phyloP scores from a whole-genome alignment of 64 coral and sea anemone genomes.

The Actinia tenebrosa region DNA sequence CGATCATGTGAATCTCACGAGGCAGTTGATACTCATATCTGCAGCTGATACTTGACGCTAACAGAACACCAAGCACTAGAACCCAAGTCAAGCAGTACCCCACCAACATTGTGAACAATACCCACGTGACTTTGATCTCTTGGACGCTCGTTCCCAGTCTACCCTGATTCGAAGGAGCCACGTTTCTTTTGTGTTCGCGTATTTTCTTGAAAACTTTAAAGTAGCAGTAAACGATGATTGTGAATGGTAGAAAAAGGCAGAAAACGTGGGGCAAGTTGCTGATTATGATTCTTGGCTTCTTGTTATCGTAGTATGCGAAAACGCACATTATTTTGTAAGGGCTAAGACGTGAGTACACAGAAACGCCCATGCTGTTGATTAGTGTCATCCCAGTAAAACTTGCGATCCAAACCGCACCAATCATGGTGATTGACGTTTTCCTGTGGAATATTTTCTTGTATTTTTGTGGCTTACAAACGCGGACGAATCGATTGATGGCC shows the following conservation, averaged over 20 bases:
- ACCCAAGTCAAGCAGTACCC: constrained; percentile 12
- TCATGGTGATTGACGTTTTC: not conserved
- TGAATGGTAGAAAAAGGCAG: not conserved
- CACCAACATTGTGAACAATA: not conserved
- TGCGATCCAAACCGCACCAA: not conserved
- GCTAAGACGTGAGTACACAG: not conserved
- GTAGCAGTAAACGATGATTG: not conserved
- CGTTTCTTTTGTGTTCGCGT: not conserved
- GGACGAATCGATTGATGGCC: not conserved
- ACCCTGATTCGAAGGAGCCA: not conserved
- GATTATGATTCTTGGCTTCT: not conserved
- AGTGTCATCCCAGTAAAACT: not conserved
- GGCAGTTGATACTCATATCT: not conserved
- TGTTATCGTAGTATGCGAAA: not conserved
- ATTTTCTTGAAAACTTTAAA: not conserved
- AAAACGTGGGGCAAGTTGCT: not conserved
- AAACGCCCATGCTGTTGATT: not conserved
- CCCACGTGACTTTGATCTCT: constrained; percentile 2
- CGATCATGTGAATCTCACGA: not conserved
- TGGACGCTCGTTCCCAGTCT: constrained; percentile 3
- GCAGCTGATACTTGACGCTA: not conserved
- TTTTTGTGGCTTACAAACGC: constrained; percentile 6
- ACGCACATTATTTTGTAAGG: not conserved
- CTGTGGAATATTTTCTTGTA: constrained; percentile 2
- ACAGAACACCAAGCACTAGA: not conserved